Percentiles rank a stretch among this genome's conserved stretches.
Evolutionary conservation across 2,797 vertebrate species (phyloP).

Genomic region (Anolis apletophallus): DNA sequence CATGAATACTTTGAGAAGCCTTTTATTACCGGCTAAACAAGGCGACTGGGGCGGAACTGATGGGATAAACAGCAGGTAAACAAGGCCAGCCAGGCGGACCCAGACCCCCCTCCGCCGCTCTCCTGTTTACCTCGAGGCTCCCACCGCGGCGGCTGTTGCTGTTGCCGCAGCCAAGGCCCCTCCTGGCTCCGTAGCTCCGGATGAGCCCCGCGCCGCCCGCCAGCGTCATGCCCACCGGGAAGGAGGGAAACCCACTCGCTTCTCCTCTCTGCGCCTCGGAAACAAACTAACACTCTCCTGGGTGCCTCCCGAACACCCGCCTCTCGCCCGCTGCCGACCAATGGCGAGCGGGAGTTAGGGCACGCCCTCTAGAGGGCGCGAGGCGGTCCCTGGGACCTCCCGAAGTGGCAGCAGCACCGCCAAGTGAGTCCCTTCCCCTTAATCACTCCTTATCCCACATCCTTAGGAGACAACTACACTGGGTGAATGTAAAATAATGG

Average conservation of each 20-base stretch:
- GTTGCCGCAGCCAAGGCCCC: background rate
- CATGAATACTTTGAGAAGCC: no score
- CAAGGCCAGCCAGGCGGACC: background rate
- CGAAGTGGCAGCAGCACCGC: no score
- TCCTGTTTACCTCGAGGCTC: conserved; percentile 1
- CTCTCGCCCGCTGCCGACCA: conserved; percentile 36
- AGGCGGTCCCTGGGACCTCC: no score
- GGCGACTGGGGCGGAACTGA: background rate
- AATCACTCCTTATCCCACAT: no score
- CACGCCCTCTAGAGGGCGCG: no score
- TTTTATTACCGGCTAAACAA: background rate
- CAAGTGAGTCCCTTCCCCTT: no score
- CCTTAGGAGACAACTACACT: no score
- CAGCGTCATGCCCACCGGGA: conserved; percentile 19
- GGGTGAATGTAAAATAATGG: no score
- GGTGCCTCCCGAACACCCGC: conserved; percentile 20
- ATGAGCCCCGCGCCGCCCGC: background rate
- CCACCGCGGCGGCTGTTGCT: background rate
- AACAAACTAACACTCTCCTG: no score
- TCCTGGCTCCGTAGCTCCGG: background rate
- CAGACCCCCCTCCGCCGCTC: background rate
- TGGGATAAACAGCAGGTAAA: no score
- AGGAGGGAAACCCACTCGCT: no score
- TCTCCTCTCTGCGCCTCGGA: background rate
- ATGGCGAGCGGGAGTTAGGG: conserved; percentile 13